Base-by-base conservation (phyloP, 2,888 invertebrate genomes). In the Salpingus planirostris region DNA sequence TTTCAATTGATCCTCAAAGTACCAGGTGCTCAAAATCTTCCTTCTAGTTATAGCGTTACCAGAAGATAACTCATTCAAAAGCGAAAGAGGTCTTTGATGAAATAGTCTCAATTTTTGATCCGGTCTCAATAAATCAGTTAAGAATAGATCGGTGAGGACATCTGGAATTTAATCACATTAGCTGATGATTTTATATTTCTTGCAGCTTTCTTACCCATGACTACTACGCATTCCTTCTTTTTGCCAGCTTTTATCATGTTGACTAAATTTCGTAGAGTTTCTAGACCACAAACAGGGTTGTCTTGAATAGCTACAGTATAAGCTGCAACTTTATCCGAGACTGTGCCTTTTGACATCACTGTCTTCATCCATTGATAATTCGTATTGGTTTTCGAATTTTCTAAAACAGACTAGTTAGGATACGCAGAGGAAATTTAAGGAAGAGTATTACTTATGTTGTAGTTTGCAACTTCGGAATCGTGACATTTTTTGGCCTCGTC, bases 1-100 rank as follows among this genome's bases (percentile, higher is more conserved):
- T 59, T 89, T 90, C 1, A 97, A 62, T 52, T 87, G 81, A 54
- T 85, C 84, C 60, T 97, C 97, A 63, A 82, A 96, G 53, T 81
- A 78, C 93, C 95, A 97, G 32, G 76, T 63, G 6, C 80, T 74
- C 10, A 86, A 69, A 39, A 81, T 66, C 44, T 75, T 78, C 31
- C 78, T 70, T 27, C 76, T 66, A 0, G 74, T 70, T 13, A 77
- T 72, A 46, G 78, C 80, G 46, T 79, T 80, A 1, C 76, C 72
- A 0, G 77, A 73, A 0, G 76, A 65, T 55, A 78, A 65, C 27
- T 73, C 69, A 8, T 71, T 70, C 0, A 84, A 40, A 14, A 67
- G 57, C 0, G 69, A 66, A 0, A 82, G 57, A 0, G 81, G 71
- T 42, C 79, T 76, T 42, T 78, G 71, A 5, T 75, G 71, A 46